Evolutionary conservation across 1,140 invertebrate genomes (phyloP).

Genomic region (Asbolus verrucosus): DNA sequence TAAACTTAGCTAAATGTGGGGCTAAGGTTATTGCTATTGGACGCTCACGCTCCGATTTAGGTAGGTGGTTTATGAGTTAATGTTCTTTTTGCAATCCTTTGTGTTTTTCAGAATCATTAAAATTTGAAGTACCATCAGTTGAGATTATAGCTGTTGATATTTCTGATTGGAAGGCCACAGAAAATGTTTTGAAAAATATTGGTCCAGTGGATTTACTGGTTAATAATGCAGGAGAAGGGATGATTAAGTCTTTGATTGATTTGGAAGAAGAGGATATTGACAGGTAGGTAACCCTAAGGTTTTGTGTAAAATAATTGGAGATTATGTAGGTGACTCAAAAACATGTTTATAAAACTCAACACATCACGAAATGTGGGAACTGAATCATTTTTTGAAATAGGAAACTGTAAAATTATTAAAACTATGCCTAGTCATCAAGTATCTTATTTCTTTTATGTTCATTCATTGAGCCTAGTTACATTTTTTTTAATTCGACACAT

Average conservation of each 20-base stretch:
- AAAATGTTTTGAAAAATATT: constrained; percentile 67
- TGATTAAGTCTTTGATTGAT: constrained; percentile 72
- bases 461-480: too few species aligned
- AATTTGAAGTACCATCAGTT: constrained; percentile 72
- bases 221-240: constrained; percentile 82
- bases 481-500: too few species aligned
- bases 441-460: too few species aligned
- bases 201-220: constrained; percentile 79
- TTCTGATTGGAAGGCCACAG: constrained; percentile 79
- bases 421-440: too few species aligned
- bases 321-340: too few species aligned
- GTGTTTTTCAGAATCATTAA: constrained; percentile 67
- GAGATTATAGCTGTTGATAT: constrained; percentile 78
- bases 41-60: constrained; percentile 67
- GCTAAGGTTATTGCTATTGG: constrained; percentile 72
- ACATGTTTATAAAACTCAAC: too few species aligned
- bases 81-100: neutral
- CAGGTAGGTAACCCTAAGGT: too few species aligned
- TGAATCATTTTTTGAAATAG: too few species aligned
- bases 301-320: too few species aligned
- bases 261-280: constrained; percentile 77
- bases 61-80: too few species aligned
- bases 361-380: too few species aligned
- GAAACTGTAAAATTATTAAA: too few species aligned
- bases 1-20: constrained; percentile 67